Evolutionary conservation across 2,797 vertebrate genomes (phyloP), one percentile per base, ranked within the genome.

Genomic region (Hippocampus kuda): DNA sequence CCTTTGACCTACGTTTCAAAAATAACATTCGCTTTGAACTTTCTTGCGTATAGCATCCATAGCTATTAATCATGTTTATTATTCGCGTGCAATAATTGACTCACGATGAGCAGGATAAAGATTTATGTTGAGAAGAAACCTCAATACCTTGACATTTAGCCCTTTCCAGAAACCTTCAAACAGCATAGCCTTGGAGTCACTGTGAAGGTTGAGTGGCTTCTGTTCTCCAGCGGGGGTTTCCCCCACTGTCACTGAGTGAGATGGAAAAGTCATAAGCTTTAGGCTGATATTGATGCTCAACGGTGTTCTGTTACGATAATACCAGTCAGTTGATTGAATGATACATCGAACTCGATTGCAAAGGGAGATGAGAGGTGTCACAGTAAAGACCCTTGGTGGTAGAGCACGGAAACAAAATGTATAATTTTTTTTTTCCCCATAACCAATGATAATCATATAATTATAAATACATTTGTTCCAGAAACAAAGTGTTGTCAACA

Each of bases 251-350:
- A 77, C 70, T 64, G 72, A 70, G 81, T 42, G 67, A 15, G n/a
- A 73, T 76, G 81, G 81, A 84, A 82, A 79, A 82, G 80, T 75
- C 81, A 76, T 77, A 63, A 66, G 69, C 78, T 78, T 80, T 75
- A 77, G 73, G 66, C 68, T 75, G 64, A 65, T 72, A 77, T 80
- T 80, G 69, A 78, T 79, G 75, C 69, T 67, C 75, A 78, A 78
- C 77, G 76, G 77, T 72, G 77, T 84, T 77, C 73, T 78, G 77
- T 82, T 84, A 75, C 81, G 76, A 72, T 77, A 76, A 82, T 76
- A 84, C 79, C 78, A 46, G 34, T 34, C 12, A 76, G 67, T 66
- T 74, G 69, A 69, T 72, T 69, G 70, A 65, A 72, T 79, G 79
- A 76, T 77, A 61, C 70, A 24, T 75, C 67, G 72, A 54, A 54